Evolutionary conservation across 2,797 vertebrate species (phyloP), one percentile per base, ranked within the genome.

Genomic region (Bothrops alternatus): DNA sequence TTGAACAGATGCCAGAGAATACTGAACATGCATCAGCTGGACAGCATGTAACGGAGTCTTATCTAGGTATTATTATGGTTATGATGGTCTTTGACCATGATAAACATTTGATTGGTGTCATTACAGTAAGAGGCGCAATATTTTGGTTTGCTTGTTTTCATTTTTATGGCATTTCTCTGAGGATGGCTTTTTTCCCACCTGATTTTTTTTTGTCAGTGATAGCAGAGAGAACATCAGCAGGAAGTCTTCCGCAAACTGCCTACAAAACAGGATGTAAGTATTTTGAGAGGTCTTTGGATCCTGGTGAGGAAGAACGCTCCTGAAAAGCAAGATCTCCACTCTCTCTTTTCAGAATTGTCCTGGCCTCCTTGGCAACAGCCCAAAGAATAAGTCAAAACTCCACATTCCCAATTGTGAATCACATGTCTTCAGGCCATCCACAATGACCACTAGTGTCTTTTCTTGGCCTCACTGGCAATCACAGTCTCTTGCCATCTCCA

Each of bases 181-280:
- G 25, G 55, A 94, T 91, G 87, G 86, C 60, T 92, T 94, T 88
- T 85, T 42, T 78, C 2, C 3, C 37, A 18, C 73, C 73, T 82
- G 73, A 82, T 82, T 25, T 82, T 82, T 23, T 69, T 73, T 82
- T 47, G 20, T 82, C 73, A 47, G 5, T 12, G 73, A 1, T 13
- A 12, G 23, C 4, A 25, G 4, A 78, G 73, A 73, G 14, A 37
- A 73, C 5, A 18, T 90, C 26, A n/a, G 23, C 4, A 86, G 82
- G 50, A 16, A 58, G 58, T 16, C 28, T 50, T 78, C 85, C 20
- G 5, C 47, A 58, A 42, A 56, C 23, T 56, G 25, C 3, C 50
- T 8, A 32, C 3, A 13, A 91, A 91, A 56, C 58, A 11, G 18
- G 23, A 47, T 53, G 5, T 18, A 37, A 47, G 86, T 4, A 28